A percentile compares a stretch with the other conserved stretches of the same genome.
These are phyloP conservation scores for Andrena trimmerana DNA, from an alignment of 2,888 invertebrate genomes.

Conservation along the genomic window DNA sequence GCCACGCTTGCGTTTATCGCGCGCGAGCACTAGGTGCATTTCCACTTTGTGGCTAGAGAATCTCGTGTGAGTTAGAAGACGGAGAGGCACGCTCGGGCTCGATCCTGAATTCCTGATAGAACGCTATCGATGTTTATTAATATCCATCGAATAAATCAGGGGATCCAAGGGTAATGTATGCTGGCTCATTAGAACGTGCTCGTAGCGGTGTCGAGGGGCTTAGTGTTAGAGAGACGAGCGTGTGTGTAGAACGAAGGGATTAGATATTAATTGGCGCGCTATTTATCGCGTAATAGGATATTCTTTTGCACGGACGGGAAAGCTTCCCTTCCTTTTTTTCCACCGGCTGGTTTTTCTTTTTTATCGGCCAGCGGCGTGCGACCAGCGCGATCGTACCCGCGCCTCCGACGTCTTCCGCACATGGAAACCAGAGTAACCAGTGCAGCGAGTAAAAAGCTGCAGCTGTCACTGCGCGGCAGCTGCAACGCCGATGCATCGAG, in stretches of 20 bases:
- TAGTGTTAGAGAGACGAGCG: too few relatives aligned
- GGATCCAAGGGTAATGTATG: not conserved
- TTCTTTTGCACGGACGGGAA: not conserved
- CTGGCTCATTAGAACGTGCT: not conserved
- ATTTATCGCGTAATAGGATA: conserved; percentile 27
- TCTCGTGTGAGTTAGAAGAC: too few relatives aligned
- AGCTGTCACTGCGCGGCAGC: conserved; percentile 67
- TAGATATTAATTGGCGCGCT: conserved; percentile 27
- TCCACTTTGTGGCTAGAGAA: too few relatives aligned
- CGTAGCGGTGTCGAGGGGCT: too few relatives aligned
- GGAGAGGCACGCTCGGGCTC: too few relatives aligned
- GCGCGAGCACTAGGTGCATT: not conserved
- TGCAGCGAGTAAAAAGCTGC: conserved; percentile 63
- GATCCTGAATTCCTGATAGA: too few relatives aligned
- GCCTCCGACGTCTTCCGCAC: conserved; percentile 50
- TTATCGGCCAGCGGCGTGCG: conserved; percentile 48
- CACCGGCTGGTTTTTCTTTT: conserved; percentile 17
- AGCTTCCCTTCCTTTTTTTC: conserved; percentile 41
- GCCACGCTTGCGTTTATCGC: not conserved
- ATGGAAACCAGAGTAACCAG: conserved; percentile 69
- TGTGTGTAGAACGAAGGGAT: too few relatives aligned
- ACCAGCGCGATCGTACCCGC: conserved; percentile 40
- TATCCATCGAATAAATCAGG: not conserved
- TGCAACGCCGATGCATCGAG: conserved; percentile 57
- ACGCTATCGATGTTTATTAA: not conserved